phyloP scores from a whole-genome alignment of 2,113 vertebrate species.

The Maccullochella peelii region DNA sequence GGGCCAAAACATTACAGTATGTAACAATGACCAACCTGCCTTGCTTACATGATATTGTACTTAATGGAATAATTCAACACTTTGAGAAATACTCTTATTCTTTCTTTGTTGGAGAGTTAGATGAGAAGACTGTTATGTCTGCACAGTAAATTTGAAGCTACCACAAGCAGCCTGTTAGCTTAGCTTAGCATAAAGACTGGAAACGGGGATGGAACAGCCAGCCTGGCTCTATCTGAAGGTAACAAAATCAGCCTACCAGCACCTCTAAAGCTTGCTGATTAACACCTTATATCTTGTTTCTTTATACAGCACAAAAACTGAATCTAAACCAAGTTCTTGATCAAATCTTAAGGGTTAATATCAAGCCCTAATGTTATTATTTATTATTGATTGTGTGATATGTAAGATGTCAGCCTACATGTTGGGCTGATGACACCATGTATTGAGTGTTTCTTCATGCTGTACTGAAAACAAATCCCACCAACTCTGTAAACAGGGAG shows the following conservation, averaged over 20 bases:
- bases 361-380: background rate
- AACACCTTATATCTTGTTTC: background rate
- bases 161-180: background rate
- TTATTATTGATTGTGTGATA: background rate
- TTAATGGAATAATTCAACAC: background rate
- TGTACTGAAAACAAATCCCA: background rate
- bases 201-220: background rate
- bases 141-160: background rate
- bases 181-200: slow-evolving; percentile 17
- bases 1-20: background rate
- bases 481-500: background rate
- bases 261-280: background rate
- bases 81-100: background rate
- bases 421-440: too few relatives aligned
- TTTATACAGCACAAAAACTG: background rate
- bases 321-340: background rate
- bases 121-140: background rate
- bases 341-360: background rate
- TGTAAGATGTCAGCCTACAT: background rate
- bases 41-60: background rate
- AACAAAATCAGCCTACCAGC: background rate
- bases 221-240: background rate
- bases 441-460: too few relatives aligned
- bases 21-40: background rate
- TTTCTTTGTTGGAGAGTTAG: background rate